Conservation (phyloP, 2,113 vertebrate genomes). For the Aix galericulata region DNA sequence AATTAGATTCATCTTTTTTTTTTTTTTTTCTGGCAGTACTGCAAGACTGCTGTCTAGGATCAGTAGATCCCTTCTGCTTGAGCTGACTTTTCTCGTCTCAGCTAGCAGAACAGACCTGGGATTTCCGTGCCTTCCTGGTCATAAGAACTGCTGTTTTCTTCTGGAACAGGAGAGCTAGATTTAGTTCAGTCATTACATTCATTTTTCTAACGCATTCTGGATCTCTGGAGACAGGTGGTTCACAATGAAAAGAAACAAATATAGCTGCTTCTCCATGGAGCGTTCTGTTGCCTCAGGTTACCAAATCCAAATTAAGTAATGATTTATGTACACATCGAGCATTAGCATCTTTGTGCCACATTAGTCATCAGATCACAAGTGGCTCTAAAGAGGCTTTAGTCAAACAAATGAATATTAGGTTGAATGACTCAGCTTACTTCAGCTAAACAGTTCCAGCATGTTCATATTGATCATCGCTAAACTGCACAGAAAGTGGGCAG, state of each 20-base stretch:
- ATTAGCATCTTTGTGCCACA: conserved; percentile 53
- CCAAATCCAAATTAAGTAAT: conserved; percentile 68
- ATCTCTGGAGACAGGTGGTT: conserved; percentile 37
- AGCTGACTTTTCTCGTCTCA: not conserved
- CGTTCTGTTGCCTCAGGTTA: conserved; percentile 51
- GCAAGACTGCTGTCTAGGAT: not conserved
- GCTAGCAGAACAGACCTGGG: not conserved
- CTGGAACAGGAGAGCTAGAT: not conserved
- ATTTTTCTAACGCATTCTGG: conserved; percentile 55
- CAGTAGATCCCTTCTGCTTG: not conserved
- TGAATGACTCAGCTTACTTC: conserved; percentile 52
- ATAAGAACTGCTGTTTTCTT: conserved; percentile 5
- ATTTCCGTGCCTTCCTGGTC: not conserved
- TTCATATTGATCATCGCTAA: conserved; percentile 24
- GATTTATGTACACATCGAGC: conserved; percentile 65
- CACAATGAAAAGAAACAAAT: conserved; percentile 20
- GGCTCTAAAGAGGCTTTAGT: conserved; percentile 64
- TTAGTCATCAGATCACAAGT: conserved; percentile 66
- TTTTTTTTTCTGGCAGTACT: not conserved
- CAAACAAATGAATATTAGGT: conserved; percentile 59
- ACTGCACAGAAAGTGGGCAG: not conserved
- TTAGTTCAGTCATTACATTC: not conserved
- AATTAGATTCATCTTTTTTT: not conserved
- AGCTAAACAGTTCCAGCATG: conserved; percentile 35
- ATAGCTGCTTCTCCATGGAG: conserved; percentile 32